Base-by-base conservation (phyloP, 2,888 invertebrate genomes). In the Scaptomyza tumidula region DNA sequence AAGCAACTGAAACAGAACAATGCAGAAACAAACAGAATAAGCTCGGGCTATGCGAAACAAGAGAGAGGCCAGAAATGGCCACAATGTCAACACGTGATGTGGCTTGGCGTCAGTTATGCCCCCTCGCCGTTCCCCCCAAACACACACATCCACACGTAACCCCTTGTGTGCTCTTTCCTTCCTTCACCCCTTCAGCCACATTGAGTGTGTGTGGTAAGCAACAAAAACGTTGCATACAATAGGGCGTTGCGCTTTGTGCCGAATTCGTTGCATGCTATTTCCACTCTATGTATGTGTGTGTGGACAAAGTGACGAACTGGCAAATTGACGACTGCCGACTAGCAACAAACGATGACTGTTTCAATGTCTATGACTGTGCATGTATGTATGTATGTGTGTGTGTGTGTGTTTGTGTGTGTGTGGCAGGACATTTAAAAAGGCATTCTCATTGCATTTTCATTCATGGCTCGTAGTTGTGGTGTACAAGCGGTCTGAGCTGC, bases 381-480 rank as follows among this genome's bases (percentile, higher is more conserved):
- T 9, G 3, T 46, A 5, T 24, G 37, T 46, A 14, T 24, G 13
- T 7, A 3, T 46, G 5, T 24, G 45, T 46, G 19, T 24, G 52
- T 29, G 41, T 55, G 24, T 19, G 19, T 29, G 37, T 48, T 48
- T 37, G 9, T 57, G 49, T 24, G 41, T 59, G 45, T 45, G 59
- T 35, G 43, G 58, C 59, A 50, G 50, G 52, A 65, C 74, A 83
- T 72, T 83, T 83, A 76, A 74, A 83, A 83, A 71, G 56, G 76
- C 84, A 83, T 83, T 76, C 71, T 63, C 78, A 76, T 69, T 83
- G 86, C 86, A 83, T 83, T 80, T 83, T 67, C 86, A 86, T 83
- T 80, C 86, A 83, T 80, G 65, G 78, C 80, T 70, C 80, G 86
- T 83, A 86, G 86, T 83, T 86, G 86, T 80, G 80, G 86, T 75